A percentile compares a stretch with the other conserved stretches of the same genome.
These are phyloP conservation scores for Steatornis caripensis DNA, from an alignment of 2,113 vertebrate genomes.

Conservation along the genomic window DNA sequence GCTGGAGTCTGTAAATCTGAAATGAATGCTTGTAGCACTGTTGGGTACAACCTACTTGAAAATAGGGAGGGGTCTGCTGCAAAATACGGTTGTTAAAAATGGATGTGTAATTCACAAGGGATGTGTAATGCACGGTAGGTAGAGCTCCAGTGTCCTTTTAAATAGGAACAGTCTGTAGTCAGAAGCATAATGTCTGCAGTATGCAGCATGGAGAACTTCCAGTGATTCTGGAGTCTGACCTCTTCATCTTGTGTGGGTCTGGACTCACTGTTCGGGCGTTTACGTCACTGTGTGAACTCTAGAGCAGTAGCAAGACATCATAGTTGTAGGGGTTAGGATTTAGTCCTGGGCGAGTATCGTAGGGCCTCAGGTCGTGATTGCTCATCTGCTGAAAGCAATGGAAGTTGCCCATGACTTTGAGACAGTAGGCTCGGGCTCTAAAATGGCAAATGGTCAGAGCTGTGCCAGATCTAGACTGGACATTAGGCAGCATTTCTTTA, in stretches of 20 bases:
- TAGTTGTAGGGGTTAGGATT: neutral
- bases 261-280: neutral
- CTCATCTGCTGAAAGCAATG: neutral
- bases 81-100: neutral
- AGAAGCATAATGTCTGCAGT: neutral
- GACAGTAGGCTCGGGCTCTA: neutral
- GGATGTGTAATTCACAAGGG: neutral
- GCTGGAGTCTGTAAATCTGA: neutral
- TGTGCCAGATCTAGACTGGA: neutral
- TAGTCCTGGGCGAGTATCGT: accelerated
- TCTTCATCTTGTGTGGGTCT: neutral
- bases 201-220: neutral
- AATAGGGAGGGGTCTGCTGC: neutral
- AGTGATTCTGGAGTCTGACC: neutral
- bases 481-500: neutral
- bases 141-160: neutral
- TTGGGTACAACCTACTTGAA: neutral
- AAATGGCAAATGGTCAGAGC: neutral
- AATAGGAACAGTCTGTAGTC: neutral
- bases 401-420: neutral
- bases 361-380: neutral
- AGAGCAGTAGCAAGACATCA: neutral
- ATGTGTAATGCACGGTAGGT: neutral
- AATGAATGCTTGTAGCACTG: neutral
- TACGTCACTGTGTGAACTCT: neutral